Conservation (phyloP, 2,113 vertebrate species). For the Lutjanus erythropterus region DNA sequence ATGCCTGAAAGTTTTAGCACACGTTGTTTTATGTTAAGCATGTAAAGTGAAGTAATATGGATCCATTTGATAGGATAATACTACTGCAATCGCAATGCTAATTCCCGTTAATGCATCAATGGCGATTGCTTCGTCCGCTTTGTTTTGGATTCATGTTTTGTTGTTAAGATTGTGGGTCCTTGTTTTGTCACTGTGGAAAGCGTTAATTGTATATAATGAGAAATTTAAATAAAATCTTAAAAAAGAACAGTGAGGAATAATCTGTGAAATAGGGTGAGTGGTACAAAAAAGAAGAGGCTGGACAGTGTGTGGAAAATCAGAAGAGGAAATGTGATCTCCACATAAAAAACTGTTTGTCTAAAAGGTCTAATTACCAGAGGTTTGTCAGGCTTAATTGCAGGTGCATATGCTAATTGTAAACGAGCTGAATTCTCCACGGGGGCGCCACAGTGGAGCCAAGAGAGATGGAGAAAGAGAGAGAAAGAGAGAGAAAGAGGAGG, state of each 20-base stretch:
- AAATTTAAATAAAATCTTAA: no score
- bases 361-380: slow-evolving; percentile 82
- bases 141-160: no score
- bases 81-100: no score
- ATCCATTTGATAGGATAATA: no score
- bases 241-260: slow-evolving; percentile 2
- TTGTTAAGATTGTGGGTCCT: no score
- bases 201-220: no score
- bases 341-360: slow-evolving; percentile 65
- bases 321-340: slow-evolving; percentile 42
- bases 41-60: no score
- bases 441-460: slow-evolving; percentile 49
- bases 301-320: slow-evolving; percentile 21
- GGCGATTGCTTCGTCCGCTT: no score
- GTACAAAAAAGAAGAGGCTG: neutral
- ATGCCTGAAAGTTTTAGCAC: no score
- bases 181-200: no score
- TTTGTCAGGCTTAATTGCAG: slow-evolving; percentile 86
- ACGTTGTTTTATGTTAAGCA: no score
- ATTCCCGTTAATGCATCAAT: no score
- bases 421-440: slow-evolving; percentile 71
- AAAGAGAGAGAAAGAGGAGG: slow-evolving; percentile 44
- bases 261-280: slow-evolving; percentile 19
- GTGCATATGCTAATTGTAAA: slow-evolving; percentile 84
- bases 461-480: slow-evolving; percentile 24